These are phyloP conservation scores for Vannuccia rotundouncinata DNA, from an alignment of 2,888 invertebrate genomes.

Conservation along the genomic window DNA sequence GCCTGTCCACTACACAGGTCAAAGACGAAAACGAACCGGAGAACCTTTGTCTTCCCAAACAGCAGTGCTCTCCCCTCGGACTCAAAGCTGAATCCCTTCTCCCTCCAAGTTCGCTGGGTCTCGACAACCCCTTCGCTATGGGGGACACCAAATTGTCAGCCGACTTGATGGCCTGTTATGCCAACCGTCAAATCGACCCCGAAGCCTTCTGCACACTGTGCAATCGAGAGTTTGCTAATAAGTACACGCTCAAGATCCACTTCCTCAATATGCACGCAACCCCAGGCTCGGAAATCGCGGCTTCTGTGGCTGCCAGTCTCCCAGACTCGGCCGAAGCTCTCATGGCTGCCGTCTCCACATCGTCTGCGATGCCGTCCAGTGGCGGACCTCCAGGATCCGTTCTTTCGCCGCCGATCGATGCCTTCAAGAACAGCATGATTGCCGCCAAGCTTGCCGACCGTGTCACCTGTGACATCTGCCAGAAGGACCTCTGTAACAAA, in stretches of 20 bases:
- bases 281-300: background rate
- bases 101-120: too few relatives aligned
- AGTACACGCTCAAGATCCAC: constrained; percentile 58
- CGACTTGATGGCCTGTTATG: background rate
- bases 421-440: constrained; percentile 47
- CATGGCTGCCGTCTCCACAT: background rate
- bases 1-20: background rate
- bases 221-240: constrained; percentile 58
- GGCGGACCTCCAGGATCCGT: constrained; percentile 40
- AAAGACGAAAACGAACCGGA: constrained; percentile 13
- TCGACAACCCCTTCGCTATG: background rate
- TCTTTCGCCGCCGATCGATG: constrained; percentile 48
- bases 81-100: background rate
- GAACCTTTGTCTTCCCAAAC: background rate
- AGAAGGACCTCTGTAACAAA: constrained; percentile 39
- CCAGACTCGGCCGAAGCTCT: background rate
- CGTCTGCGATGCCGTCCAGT: background rate
- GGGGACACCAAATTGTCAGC: background rate
- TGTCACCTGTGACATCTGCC: constrained; percentile 39
- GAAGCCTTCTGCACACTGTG: constrained; percentile 58
- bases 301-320: background rate
- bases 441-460: constrained; percentile 55
- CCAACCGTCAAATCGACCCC: background rate
- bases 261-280: constrained; percentile 54
- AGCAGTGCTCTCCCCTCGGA: background rate